A percentile compares a stretch with the other conserved stretches of the same genome.
Conservation (phyloP, 2,113 vertebrate genomes). For the Oreotrochilus melanogaster region DNA sequence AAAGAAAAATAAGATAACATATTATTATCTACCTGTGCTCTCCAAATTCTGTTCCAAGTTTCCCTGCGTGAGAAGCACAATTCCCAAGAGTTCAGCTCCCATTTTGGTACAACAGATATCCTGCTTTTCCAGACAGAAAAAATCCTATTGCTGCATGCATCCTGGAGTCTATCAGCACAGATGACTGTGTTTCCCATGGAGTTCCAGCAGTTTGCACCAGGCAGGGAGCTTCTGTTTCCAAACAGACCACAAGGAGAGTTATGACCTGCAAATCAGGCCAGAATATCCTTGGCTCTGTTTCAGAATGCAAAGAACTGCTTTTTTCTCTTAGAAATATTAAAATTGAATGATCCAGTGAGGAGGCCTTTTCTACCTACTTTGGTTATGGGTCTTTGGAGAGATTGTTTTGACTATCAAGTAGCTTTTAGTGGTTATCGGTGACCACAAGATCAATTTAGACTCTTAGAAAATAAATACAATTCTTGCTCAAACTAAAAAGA, state of each 20-base stretch:
- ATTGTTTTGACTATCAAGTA: constrained; percentile 12
- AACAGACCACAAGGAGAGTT: constrained; percentile 45
- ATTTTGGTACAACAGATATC: not conserved
- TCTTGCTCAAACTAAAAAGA: constrained; percentile 58
- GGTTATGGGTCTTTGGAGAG: constrained; percentile 32
- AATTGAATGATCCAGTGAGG: constrained; percentile 39
- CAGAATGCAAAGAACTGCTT: constrained; percentile 46
- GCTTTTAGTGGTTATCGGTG: constrained; percentile 47
- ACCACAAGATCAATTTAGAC: constrained; percentile 43
- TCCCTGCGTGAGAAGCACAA: not conserved
- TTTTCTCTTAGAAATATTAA: constrained; percentile 57
- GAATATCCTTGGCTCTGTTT: constrained; percentile 41
- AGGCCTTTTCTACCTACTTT: constrained; percentile 30
- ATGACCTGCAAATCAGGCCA: constrained; percentile 52
- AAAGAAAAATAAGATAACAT: not conserved
- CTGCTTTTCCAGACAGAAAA: not conserved
- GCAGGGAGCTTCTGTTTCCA: constrained; percentile 64
- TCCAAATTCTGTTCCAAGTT: not conserved
- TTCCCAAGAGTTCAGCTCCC: not conserved
- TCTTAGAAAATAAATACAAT: constrained; percentile 47
- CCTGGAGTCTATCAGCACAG: not conserved
- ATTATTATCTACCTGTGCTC: not conserved
- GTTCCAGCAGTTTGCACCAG: constrained; percentile 23
- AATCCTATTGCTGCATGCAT: not conserved
- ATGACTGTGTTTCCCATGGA: not conserved